phyloP scores from a whole-genome alignment of 2,888 invertebrate genomes.

The Phalera bucephala region DNA sequence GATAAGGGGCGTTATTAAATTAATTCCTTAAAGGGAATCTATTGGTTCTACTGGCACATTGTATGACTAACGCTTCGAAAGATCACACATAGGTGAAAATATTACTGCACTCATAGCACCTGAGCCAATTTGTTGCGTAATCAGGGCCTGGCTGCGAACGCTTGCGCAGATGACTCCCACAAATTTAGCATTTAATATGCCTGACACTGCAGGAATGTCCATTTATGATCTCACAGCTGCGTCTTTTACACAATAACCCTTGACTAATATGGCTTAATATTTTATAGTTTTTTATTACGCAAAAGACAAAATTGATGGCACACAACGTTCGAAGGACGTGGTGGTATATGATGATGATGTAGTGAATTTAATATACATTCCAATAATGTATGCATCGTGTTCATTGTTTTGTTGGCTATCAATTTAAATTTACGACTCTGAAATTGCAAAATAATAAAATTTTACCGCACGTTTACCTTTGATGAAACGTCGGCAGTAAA shows the following conservation, averaged over 20 bases:
- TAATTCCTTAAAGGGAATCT: too few relatives aligned
- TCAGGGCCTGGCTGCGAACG: conserved; percentile 49
- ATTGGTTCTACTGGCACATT: too few relatives aligned
- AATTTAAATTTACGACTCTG: not conserved
- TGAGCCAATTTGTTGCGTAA: conserved; percentile 54
- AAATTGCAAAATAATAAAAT: not conserved
- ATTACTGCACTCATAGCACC: conserved; percentile 35
- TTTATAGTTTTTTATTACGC: conserved; percentile 4
- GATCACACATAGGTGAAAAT: conserved; percentile 36
- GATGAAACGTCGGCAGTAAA: not conserved
- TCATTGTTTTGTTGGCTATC: not conserved
- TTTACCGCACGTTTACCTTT: not conserved
- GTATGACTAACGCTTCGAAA: conserved; percentile 25
- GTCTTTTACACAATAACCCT: conserved; percentile 25
- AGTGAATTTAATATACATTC: too few relatives aligned
- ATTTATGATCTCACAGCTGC: conserved; percentile 32
- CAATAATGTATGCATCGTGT: not conserved
- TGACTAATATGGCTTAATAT: conserved; percentile 18
- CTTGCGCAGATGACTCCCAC: conserved; percentile 48
- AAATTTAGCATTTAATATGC: conserved; percentile 52
- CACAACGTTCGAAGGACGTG: too few relatives aligned
- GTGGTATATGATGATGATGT: too few relatives aligned
- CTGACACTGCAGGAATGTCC: conserved; percentile 50
- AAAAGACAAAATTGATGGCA: too few relatives aligned
- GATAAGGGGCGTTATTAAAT: too few relatives aligned